Percentiles rank a stretch among this genome's conserved stretches.
phyloP scores from a whole-genome alignment of 1,140 invertebrate genomes.

The Tribolium madens region DNA sequence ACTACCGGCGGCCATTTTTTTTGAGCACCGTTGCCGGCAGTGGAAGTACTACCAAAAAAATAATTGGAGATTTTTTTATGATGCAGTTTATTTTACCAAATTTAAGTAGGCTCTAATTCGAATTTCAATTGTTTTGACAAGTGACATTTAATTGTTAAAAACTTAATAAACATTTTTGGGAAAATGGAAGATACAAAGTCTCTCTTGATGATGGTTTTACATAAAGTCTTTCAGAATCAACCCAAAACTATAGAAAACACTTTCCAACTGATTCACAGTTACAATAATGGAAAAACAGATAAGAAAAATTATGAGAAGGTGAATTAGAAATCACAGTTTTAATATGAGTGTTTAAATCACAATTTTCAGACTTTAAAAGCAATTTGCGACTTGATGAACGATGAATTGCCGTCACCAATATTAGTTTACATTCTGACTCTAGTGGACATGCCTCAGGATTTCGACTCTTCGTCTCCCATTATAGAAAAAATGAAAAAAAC shows the following conservation, averaged over 20 bases:
- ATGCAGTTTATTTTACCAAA: no score
- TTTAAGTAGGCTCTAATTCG: no score
- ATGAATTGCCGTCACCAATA: constrained; percentile 56
- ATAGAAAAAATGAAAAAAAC: constrained; percentile 54
- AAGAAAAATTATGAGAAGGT: constrained; percentile 55
- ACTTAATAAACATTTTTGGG: constrained; percentile 1
- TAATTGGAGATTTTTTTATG: no score
- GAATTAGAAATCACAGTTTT: background rate
- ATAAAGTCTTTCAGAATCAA: constrained; percentile 55
- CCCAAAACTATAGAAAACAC: constrained; percentile 54
- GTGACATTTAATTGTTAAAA: background rate
- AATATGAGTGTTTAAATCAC: no score
- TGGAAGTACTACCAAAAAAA: no score
- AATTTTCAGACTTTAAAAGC: constrained; percentile 51
- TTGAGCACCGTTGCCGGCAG: no score
- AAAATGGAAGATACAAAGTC: constrained; percentile 57
- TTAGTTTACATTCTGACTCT: constrained; percentile 58
- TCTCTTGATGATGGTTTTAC: constrained; percentile 56
- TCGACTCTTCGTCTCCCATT: constrained; percentile 44
- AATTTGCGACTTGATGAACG: constrained; percentile 54
- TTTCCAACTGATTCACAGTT: constrained; percentile 51
- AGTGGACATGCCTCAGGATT: constrained; percentile 56
- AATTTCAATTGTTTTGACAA: background rate
- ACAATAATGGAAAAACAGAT: constrained; percentile 50
- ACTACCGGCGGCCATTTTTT: no score